Base-by-base conservation (phyloP, 1,140 invertebrate genomes). In the Lordiphosa stackelbergi region DNA sequence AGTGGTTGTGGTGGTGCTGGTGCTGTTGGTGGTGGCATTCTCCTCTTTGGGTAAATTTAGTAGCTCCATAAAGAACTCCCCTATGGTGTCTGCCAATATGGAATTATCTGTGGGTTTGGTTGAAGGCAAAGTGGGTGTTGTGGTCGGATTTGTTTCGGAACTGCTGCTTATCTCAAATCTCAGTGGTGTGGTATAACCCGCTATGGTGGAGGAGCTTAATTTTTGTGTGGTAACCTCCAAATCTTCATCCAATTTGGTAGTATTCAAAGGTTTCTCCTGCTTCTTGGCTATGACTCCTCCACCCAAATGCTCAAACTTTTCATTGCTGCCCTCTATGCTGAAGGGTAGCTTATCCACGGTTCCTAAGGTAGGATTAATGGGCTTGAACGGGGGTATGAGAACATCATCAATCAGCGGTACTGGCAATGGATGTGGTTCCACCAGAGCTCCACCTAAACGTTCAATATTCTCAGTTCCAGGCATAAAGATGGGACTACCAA, bases 281-380 rank as follows among this genome's bases (percentile, higher is more conserved):
- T 87, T 87, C 45, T 87, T 87, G 35, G 79, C 81, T 9, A 87
- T 84, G 2, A 87, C 86, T 5, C 86, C 86, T 1, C 85, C 86
- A 2, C 86, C 86, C 4, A 87, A 55, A 66, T 87, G 85, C 45
- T 87, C 86, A 13, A 87, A 87, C 52, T 66, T 66, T n/a, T 85
- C 78, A 12, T 74, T 69, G 48, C 41, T 66, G 1, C 46, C 70
- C 12, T 77, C 69, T 22, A 85, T 68, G 19, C 69, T 70, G 11
- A 86, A 86, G 5, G 70, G 69, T 19, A 83, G 12, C n/a, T 85
- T 73, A 8, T 84, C 69, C 0, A 64, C 53, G 5, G 69, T 47
- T 5, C 45, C 60, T 5, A 84, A 46, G 5, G 70, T 74, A 2
- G 84, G 54, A 43, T 66, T 72, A 9, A 87, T 72, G 2, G 85